Base-by-base conservation (phyloP, 2,113 vertebrate genomes). In the Nipponia nippon region DNA sequence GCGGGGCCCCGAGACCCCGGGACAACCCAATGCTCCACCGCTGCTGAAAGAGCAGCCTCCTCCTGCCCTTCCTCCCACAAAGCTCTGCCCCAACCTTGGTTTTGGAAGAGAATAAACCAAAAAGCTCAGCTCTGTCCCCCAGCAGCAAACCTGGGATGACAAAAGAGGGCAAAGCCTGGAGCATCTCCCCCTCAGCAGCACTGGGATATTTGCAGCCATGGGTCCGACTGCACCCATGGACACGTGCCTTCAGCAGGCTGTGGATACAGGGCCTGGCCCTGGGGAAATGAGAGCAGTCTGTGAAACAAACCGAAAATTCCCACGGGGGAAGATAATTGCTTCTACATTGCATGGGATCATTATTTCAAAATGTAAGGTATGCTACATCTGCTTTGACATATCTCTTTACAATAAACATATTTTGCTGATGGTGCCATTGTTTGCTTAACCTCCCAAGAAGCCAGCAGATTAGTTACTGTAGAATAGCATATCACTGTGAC, bases 1-100 rank as follows among this genome's bases (percentile, higher is more conserved):
- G 0, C 6, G 1, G 4, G 36, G 17, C 6, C 6, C 15, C 0
- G 6, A 13, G 47, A 4, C 3, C 34, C 52, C 1, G 1, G 34
- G n/a, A 16, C 66, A n/a, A 6, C 29, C 34, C 71, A 2, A 2
- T 0, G 23, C 73, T 36, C 23, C 9, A 1, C 21, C 16, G 2
- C 23, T 49, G 17, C 34, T 1, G 0, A 6, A 13, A 52, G 36
- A 27, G 2, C 4, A 0, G 13, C 17, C 7, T 20, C 47, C 61
- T 56, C 18, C 72, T 16, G 44, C 63, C 40, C 67, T 13, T 30
- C 40, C 27, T 29, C 2, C 53, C 46, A 4, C 38, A 29, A 11
- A 34, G 20, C 32, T 2, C 25, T 13, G 27, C 25, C 55, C 44
- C 7, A 3, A 0, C 25, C 49, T 6, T 3, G n/a, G 10, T 0